Base-by-base conservation (phyloP, 30 jellyfish, hydroid and myxozoan genomes). In the Turritopsis rubra region DNA sequence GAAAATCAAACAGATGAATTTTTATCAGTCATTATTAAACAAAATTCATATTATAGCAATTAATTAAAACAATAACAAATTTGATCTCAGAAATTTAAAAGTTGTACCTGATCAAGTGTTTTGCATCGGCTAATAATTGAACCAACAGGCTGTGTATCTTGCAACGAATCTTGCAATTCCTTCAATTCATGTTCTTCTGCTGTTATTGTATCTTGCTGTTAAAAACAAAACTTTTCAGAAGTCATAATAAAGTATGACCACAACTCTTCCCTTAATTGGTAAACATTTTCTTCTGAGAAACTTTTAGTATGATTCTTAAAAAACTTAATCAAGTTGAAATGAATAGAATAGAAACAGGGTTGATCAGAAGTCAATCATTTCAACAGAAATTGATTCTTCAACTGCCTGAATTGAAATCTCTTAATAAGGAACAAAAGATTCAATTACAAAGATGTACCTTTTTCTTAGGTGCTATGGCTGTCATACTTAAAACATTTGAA, bases 61-160 rank as follows among this genome's bases (percentile, higher is more conserved):
- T n/a, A 41, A 41, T 5, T 5, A 41, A 41, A 41, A 41, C 60
- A 41, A 41, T 13, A 41, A 41, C 60, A 41, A 41, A 41, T 41
- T 3, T 3, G 13, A 41, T 41, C 60, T 41, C 60, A 41, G 60
- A 41, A 41, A 41, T 3, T 41, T 3, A 5, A 41, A 41, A 3
- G 3, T n/a, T 1, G 18, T 52, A 92, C 98, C 98, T 95, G 99
- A 85, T 90, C 97, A 8, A 89, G 90, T 27, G 99, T 95, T 76
- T 84, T 89, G 70, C 99, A 95, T 81, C 82, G 90, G 41, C 53
- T 85, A 65, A 95, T 96, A 21, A 95, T 73, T 53, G 94, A 75
- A 23, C 99, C 99, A 72, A 95, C 87, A 18, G 99, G 99, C 77
- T 89, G 97, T 1, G 97, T 89, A 84, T 95, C 99, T 65, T 90